phyloP scores from a whole-genome alignment of 2,797 vertebrate species.

The Amniataba percoides region DNA sequence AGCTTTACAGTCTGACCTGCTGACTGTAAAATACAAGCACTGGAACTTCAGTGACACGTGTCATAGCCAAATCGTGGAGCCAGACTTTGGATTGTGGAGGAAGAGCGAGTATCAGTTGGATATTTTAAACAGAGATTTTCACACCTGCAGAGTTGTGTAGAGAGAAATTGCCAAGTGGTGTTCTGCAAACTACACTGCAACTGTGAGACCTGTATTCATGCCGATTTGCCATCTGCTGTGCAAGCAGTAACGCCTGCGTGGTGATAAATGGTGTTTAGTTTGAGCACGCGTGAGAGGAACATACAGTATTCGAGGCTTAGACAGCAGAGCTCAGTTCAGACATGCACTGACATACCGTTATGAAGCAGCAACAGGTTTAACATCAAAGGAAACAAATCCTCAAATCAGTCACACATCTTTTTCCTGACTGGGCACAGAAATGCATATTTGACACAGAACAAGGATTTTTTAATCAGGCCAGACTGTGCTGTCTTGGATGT shows the following conservation, averaged over 20 bases:
- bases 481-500: constrained; percentile 1
- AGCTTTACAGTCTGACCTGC: constrained; percentile 22
- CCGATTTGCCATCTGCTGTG: constrained; percentile 69
- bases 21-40: constrained; percentile 28
- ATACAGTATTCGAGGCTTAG: background rate
- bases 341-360: background rate
- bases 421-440: background rate
- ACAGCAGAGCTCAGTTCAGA: constrained; percentile 16
- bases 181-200: constrained; percentile 49
- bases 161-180: constrained; percentile 56
- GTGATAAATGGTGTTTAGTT: constrained; percentile 47
- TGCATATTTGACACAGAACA: background rate
- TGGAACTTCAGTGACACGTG: constrained; percentile 34
- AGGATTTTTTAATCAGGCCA: constrained; percentile 7
- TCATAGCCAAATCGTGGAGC: background rate
- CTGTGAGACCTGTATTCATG: constrained; percentile 60
- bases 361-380: background rate
- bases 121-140: constrained; percentile 59
- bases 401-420: background rate
- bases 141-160: constrained; percentile 45
- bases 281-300: constrained; percentile 35
- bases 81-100: constrained; percentile 27
- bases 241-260: constrained; percentile 36
- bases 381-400: constrained; percentile 1
- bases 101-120: constrained; percentile 31